Conservation (phyloP, 2,888 invertebrate species). For the Fabriciana adippe region DNA sequence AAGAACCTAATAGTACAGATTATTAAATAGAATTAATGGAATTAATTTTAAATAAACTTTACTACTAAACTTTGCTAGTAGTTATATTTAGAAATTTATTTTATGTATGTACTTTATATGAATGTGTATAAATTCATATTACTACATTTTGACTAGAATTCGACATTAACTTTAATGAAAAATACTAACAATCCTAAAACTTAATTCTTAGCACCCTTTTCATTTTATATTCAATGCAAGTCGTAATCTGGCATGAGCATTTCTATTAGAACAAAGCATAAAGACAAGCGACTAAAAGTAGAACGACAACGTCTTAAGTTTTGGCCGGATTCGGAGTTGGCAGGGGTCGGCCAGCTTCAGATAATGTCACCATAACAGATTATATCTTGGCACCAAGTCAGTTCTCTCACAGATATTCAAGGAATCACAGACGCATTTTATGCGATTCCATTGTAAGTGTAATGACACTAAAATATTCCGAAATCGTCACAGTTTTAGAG, state of each 20-base stretch:
- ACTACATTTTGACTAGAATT: neutral
- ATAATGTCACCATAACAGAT: constrained; percentile 81
- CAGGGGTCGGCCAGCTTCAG: constrained; percentile 60
- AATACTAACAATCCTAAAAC: constrained; percentile 1
- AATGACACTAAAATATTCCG: constrained; percentile 32
- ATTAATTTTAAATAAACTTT: no score
- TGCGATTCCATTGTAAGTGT: constrained; percentile 52
- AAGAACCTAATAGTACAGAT: no score
- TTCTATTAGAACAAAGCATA: constrained; percentile 39
- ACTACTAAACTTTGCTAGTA: no score
- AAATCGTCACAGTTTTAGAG: constrained; percentile 21
- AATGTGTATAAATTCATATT: neutral
- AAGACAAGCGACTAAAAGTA: constrained; percentile 54
- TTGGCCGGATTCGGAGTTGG: constrained; percentile 69
- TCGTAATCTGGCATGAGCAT: constrained; percentile 34
- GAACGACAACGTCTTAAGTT: constrained; percentile 60
- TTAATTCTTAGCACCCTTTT: constrained; percentile 13
- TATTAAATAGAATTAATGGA: no score
- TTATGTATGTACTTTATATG: neutral
- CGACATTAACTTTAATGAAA: constrained; percentile 4
- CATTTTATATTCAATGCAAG: constrained; percentile 22
- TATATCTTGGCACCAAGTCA: constrained; percentile 75
- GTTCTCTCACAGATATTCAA: constrained; percentile 57
- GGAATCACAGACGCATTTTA: constrained; percentile 61
- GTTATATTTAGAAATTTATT: no score